Base-by-base conservation (phyloP, 92 coral and sea anemone genomes). In the Heliopora coerulea region DNA sequence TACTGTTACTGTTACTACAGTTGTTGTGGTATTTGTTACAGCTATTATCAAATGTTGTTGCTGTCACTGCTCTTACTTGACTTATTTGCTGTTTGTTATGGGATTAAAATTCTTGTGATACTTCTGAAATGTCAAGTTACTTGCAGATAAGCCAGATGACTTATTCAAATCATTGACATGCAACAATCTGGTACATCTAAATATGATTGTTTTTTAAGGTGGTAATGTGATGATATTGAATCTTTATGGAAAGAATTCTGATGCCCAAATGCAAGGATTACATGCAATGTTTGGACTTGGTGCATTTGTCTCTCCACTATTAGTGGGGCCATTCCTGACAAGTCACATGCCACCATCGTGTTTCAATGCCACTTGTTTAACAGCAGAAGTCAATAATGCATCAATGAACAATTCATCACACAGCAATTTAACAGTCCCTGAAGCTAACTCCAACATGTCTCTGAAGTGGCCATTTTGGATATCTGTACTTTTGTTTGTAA, bases 201-300 rank as follows among this genome's bases (percentile, higher is more conserved):
- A n/a, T n/a, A n/a, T n/a, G n/a, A n/a, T n/a, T 52, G 56, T 18
- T 39, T 20, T 78, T 83, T 11, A 81, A 95, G 99, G 89, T 68
- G 99, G 96, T 32, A 95, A 90, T 84, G 96, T 85, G 23, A 82
- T 90, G 49, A 40, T 88, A 5, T 76, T 95, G 23, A 86, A 86
- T 62, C 79, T 87, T 26, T 90, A 91, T 90, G 91, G 88, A 34
- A 87, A 79, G 64, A 85, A 83, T 23, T 89, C 96, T 5, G 83
- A 87, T 34, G 88, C 96, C 1, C 88, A 85, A 37, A 75, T 93
- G 83, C 98, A 93, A 52, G 54, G 82, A 20, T 84, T 93, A 4
- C 99, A 95, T 78, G 91, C 89, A 52, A 72, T 89, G 52, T 95
- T 85, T 79, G 99, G 97, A 18, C 35, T 82, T 19, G 99, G 99